A percentile compares a stretch with the other conserved stretches of the same genome.
These are phyloP conservation scores for Lacerta agilis DNA, from an alignment of 2,797 vertebrate species.

Conservation along the genomic window DNA sequence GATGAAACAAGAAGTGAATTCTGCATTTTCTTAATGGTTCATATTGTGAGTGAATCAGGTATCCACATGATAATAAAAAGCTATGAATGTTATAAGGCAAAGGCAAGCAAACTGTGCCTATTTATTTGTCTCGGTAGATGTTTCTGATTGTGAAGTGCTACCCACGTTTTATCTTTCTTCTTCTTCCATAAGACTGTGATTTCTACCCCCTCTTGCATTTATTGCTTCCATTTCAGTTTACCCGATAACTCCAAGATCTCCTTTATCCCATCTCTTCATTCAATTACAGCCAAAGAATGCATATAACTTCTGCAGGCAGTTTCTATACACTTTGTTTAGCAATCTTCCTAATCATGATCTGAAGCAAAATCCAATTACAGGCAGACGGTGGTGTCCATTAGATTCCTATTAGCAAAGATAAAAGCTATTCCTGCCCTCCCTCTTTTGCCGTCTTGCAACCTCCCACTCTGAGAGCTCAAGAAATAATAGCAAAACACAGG, in stretches of 20 bases:
- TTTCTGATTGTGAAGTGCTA: not conserved
- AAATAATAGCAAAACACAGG: slow-evolving; percentile 4
- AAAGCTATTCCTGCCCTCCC: slow-evolving; percentile 44
- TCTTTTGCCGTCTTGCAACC: slow-evolving; percentile 20
- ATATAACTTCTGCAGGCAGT: not conserved
- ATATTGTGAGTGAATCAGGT: not conserved
- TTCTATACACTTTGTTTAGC: slow-evolving; percentile 30
- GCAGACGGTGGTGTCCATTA: slow-evolving; percentile 46
- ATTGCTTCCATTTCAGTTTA: not conserved
- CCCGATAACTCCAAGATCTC: not conserved
- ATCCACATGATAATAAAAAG: not conserved
- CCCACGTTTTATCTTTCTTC: not conserved
- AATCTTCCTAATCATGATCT: slow-evolving; percentile 43
- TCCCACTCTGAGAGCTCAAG: slow-evolving; percentile 27
- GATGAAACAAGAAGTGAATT: not conserved
- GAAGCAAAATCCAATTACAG: slow-evolving; percentile 46
- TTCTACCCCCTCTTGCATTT: slow-evolving; percentile 12
- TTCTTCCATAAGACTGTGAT: not conserved
- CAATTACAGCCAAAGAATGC: not conserved
- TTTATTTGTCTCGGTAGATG: not conserved
- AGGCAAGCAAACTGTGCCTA: not conserved
- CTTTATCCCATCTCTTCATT: not conserved
- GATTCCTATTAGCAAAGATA: slow-evolving; percentile 52
- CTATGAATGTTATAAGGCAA: not conserved
- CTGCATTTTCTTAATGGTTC: not conserved